phyloP scores from a whole-genome alignment of 2,888 invertebrate genomes.

The Pterostichus niger region DNA sequence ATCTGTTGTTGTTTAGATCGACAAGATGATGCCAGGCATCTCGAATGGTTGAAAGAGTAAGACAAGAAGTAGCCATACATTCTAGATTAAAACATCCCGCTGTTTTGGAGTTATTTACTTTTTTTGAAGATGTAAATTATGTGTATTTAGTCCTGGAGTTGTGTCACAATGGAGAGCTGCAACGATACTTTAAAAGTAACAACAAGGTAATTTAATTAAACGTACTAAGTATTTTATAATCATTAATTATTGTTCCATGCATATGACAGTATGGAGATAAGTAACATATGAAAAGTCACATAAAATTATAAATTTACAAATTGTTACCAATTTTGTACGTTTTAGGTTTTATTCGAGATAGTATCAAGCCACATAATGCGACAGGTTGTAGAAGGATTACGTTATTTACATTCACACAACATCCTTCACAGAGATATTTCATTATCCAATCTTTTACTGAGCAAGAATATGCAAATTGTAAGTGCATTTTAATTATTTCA shows the following conservation, averaged over 20 bases:
- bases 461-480: slow-evolving; percentile 91
- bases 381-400: slow-evolving; percentile 94
- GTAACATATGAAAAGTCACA: slow-evolving; percentile 69
- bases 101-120: slow-evolving; percentile 92
- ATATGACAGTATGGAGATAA: slow-evolving; percentile 67
- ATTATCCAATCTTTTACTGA: slow-evolving; percentile 92
- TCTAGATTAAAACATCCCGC: slow-evolving; percentile 94
- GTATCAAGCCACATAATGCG: slow-evolving; percentile 88
- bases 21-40: slow-evolving; percentile 91
- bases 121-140: slow-evolving; percentile 94
- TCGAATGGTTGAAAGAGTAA: slow-evolving; percentile 91
- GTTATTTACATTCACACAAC: slow-evolving; percentile 94
- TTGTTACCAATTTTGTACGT: slow-evolving; percentile 57
- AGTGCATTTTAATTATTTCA: slow-evolving; percentile 72
- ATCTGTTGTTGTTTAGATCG: slow-evolving; percentile 82
- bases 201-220: slow-evolving; percentile 70
- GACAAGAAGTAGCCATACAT: slow-evolving; percentile 96
- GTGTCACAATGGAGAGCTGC: slow-evolving; percentile 95
- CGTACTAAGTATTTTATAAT: neutral
- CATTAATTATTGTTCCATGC: slow-evolving; percentile 18
- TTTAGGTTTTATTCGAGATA: slow-evolving; percentile 78
- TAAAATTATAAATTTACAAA: neutral
- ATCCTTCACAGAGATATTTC: slow-evolving; percentile 97
- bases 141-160: slow-evolving; percentile 96
- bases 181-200: slow-evolving; percentile 88